Evolutionary conservation across 2,797 vertebrate genomes (phyloP).

Genomic region (Aselliscus stoliczkanus): DNA sequence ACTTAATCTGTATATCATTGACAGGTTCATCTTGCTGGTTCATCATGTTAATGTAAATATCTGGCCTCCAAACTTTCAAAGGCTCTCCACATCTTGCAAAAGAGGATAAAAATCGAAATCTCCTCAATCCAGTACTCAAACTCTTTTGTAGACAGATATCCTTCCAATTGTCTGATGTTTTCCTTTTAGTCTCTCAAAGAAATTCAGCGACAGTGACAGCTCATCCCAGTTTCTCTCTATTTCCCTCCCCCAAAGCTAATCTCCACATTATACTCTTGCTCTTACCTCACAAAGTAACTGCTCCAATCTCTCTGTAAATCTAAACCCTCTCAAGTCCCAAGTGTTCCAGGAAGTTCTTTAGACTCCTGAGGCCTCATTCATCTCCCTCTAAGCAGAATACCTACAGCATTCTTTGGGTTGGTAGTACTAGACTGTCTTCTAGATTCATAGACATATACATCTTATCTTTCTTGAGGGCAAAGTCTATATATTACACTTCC

Average conservation of each 20-base stretch:
- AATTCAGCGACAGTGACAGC: background rate
- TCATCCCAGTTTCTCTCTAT: background rate
- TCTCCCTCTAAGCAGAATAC: conserved; percentile 12
- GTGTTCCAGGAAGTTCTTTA: conserved; percentile 57
- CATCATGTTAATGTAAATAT: background rate
- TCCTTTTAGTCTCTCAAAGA: background rate
- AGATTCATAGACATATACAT: background rate
- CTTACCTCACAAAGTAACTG: conserved; percentile 24
- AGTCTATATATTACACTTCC: background rate
- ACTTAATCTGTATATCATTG: background rate
- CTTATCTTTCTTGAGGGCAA: background rate
- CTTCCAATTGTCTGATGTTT: background rate
- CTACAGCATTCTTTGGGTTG: background rate
- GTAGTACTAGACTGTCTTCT: background rate
- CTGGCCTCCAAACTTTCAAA: conserved; percentile 11
- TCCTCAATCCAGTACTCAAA: background rate
- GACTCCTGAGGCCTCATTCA: background rate
- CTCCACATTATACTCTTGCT: background rate
- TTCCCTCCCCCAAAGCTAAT: background rate
- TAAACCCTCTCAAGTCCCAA: background rate
- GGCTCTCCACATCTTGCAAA: background rate
- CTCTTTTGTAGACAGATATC: background rate
- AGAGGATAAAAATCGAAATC: conserved; percentile 38
- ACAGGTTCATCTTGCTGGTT: background rate
- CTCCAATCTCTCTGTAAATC: conserved; percentile 53